Evolutionary conservation across 2,797 vertebrate species (phyloP), one percentile per base, ranked within the genome.

Genomic region (Onychomys arenicola): DNA sequence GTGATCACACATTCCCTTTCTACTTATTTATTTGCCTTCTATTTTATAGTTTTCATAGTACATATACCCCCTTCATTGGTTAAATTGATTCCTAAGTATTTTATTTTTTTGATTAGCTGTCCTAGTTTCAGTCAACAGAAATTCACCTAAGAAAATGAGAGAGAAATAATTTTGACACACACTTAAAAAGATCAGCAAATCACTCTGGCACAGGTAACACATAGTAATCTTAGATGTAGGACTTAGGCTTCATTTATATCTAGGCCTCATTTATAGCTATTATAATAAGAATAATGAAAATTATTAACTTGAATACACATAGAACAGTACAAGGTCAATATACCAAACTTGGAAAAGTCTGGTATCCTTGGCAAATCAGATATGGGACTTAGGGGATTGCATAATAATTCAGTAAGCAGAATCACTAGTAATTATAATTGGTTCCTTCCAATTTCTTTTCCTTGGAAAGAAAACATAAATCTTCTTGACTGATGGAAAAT

Each of bases 221-320:
- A 67, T 12, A 84, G 16, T 63, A 81, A 46, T 21, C 57, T 90
- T 93, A 80, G 34, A 90, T 89, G 77, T 95, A 80, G 6, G 5
- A 75, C 8, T 46, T 90, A 87, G 57, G 40, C 67, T 27, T 84
- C n/a, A 21, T 76, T 77, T 65, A 52, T 25, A 83, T 29, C 7
- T 73, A 61, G 13, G 34, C 57, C 29, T 87, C 23, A 25, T 78
- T 55, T 59, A 82, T 25, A 77, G n/a, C 27, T 69, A 80, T 25
- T 55, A 25, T 57, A 88, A 88, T 88, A 9, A 84, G n/a, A 94
- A 83, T 83, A 94, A 91, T 61, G 2, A 75, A 80, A 94, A 46
- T 3, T 85, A 69, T 69, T 91, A 49, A 57, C 61, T 76, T 91
- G 32, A 94, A 2, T 27, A 65, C 59, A 69, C 6, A 52, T 65